These are phyloP conservation scores for Plecotus auritus DNA, from an alignment of 2,113 vertebrate species.

Conservation along the genomic window DNA sequence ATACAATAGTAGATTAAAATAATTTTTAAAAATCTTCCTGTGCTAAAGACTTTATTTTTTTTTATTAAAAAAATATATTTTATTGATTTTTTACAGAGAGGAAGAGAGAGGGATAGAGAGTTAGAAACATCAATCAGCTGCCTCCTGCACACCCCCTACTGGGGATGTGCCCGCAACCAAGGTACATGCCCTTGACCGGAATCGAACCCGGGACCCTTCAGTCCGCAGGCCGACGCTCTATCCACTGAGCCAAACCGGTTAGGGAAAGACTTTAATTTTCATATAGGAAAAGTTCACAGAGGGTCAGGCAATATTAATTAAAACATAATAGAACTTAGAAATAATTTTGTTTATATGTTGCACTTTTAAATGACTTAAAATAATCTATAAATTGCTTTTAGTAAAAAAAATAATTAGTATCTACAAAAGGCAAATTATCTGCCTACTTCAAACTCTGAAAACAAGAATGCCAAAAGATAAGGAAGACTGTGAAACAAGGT, in stretches of 20 bases:
- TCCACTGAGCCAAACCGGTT: no score
- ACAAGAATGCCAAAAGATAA: not conserved
- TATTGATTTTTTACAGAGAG: no score
- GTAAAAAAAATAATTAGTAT: not conserved
- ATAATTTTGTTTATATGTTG: not conserved
- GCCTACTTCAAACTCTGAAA: not conserved
- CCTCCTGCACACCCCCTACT: no score
- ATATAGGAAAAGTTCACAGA: not conserved
- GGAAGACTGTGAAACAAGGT: not conserved
- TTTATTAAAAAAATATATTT: no score
- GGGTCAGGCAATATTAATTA: not conserved
- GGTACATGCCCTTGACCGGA: no score
- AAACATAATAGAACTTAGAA: not conserved
- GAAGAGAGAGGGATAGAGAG: no score
- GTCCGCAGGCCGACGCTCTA: no score
- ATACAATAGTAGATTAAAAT: not conserved
- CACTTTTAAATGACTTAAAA: not conserved
- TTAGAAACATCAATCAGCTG: no score
- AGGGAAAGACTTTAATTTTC: not conserved
- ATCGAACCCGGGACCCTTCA: no score
- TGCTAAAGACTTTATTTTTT: not conserved
- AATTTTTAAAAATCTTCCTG: not conserved
- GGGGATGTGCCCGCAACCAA: no score
- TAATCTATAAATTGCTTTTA: not conserved
- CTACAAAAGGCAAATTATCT: not conserved